Conservation (phyloP, 2,797 vertebrate species). For the Leptodactylus fallax region DNA sequence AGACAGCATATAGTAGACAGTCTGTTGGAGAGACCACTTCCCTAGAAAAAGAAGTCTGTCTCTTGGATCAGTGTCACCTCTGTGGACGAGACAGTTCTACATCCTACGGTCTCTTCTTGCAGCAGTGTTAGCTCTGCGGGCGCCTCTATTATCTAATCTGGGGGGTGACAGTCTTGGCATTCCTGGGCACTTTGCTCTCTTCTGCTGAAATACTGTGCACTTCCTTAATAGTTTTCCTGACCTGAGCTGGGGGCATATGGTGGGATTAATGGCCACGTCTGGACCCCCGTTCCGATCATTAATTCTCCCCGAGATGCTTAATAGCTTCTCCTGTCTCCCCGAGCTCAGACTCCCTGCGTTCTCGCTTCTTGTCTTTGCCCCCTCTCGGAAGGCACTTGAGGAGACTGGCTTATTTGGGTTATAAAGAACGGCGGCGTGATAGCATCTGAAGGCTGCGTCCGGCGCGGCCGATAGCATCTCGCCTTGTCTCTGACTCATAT, state of each 20-base stretch:
- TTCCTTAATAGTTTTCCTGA: slow-evolving; percentile 59
- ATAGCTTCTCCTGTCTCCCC: slow-evolving; percentile 54
- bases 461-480: slow-evolving; percentile 57
- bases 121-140: not conserved
- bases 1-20: not conserved
- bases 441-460: slow-evolving; percentile 60
- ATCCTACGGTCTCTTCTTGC: not conserved
- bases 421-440: slow-evolving; percentile 57
- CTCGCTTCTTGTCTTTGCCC: slow-evolving; percentile 25
- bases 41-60: not conserved
- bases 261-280: slow-evolving; percentile 60
- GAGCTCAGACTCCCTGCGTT: slow-evolving; percentile 3
- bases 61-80: not conserved
- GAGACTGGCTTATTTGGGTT: slow-evolving; percentile 61
- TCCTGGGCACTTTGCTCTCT: not conserved
- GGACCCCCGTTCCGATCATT: slow-evolving; percentile 44
- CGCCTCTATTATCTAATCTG: not conserved
- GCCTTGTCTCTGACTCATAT: slow-evolving; percentile 54
- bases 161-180: not conserved
- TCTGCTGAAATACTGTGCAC: slow-evolving; percentile 20
- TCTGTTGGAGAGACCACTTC: not conserved
- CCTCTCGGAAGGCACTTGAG: slow-evolving; percentile 39
- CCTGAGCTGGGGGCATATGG: slow-evolving; percentile 50
- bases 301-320: slow-evolving; percentile 57
- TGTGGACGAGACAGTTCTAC: not conserved